A percentile compares a stretch with the other conserved stretches of the same genome.
Evolutionary conservation across 1,140 invertebrate genomes (phyloP).

Genomic region (Theocolax elegans): DNA sequence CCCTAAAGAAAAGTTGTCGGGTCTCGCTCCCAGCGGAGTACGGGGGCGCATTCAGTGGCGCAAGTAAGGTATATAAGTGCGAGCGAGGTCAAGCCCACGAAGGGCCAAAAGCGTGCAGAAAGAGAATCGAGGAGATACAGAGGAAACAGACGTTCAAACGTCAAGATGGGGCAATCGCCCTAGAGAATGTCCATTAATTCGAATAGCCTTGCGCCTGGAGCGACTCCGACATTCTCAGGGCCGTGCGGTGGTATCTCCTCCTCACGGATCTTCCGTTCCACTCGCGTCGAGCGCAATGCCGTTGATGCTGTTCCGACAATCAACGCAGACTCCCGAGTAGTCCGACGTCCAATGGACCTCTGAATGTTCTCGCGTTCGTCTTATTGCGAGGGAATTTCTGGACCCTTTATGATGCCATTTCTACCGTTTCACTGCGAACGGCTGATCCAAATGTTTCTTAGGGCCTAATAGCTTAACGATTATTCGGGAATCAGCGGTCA

Average conservation of each 20-base stretch:
- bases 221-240: background rate
- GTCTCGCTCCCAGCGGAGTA: too few relatives aligned
- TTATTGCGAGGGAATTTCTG: too few relatives aligned
- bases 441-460: background rate
- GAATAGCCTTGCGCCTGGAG: background rate
- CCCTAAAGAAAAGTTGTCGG: too few relatives aligned
- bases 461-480: background rate
- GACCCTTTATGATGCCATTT: too few relatives aligned
- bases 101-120: too few relatives aligned
- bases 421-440: background rate
- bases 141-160: background rate
- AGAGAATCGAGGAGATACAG: too few relatives aligned
- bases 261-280: background rate
- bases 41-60: too few relatives aligned
- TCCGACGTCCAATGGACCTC: too few relatives aligned
- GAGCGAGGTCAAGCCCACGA: too few relatives aligned
- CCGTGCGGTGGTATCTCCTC: background rate
- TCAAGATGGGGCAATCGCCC: slow-evolving; percentile 1
- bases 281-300: background rate
- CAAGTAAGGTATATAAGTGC: too few relatives aligned
- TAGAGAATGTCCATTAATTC: slow-evolving; percentile 28
- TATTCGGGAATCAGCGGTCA: background rate
- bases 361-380: too few relatives aligned
- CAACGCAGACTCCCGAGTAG: background rate
- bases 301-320: background rate